Base-by-base conservation (phyloP, 2,888 invertebrate species). In the Phragmatobia fuliginosa region DNA sequence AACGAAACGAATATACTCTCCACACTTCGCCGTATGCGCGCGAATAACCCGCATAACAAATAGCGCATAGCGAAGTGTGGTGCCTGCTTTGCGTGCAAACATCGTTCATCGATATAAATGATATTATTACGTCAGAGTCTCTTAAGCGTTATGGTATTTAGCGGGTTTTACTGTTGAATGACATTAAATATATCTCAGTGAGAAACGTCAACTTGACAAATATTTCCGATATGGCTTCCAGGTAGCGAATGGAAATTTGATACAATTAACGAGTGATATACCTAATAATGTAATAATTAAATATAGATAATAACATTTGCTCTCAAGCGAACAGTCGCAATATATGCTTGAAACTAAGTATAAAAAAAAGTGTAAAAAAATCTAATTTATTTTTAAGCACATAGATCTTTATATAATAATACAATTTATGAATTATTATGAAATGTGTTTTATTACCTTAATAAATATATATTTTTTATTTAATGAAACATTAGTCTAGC, bases 321-420 rank as follows among this genome's bases (percentile, higher is more conserved):
- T 41, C 18, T 11, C 5, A 62, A 62, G 16, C 25, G 18, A 38
- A 41, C 28, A 31, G 10, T 38, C 8, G 21, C 41, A 61, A 61
- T 41, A 41, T 3, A 31, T 41, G 41, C 62, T 62, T 62, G 8
- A 31, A 41, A 41, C 4, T 16, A 62, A 31, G n/a, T 56, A 38
- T 41, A 56, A 62, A 62, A 31, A 3, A 45, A 45, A 45, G 31
- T 62, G 11, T 69, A 77, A 78, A 68, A 49, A 72, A 73, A 71
- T 66, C 56, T 74, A 79, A 79, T 73, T 76, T 80, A 78, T 80
- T 79, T 77, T 80, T 70, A 79, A 80, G 76, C 81, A 79, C 76
- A 68, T 66, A 67, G 68, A 66, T 77, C 61, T 62, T 62, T 62
- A 41, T 41, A 62, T 62, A 28, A 62, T 62, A 62, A 62, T 41